phyloP scores from a whole-genome alignment of 1,140 invertebrate species.

The Cardiocondyla obscurior region DNA sequence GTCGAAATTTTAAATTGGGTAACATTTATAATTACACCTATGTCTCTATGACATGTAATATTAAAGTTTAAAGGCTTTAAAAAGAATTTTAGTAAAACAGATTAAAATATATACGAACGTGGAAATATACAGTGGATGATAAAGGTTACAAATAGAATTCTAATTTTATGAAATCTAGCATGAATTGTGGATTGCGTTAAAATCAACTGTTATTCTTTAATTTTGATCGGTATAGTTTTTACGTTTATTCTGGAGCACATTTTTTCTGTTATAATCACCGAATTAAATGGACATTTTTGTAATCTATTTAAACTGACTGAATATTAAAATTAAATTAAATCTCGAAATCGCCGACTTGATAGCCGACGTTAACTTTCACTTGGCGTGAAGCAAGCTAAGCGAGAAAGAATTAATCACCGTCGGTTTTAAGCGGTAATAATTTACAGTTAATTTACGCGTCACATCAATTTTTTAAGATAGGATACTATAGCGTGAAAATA shows the following conservation, averaged over 20 bases:
- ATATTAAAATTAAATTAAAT: too few species aligned
- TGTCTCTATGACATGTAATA: background rate
- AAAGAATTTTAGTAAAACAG: background rate
- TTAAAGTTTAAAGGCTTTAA: background rate
- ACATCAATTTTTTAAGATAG: too few species aligned
- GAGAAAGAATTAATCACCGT: too few species aligned
- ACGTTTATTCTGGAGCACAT: background rate
- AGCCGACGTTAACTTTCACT: too few species aligned
- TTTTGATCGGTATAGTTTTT: background rate
- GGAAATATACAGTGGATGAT: background rate
- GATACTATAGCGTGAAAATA: slow-evolving; percentile 15
- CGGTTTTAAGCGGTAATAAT: too few species aligned
- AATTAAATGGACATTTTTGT: too few species aligned
- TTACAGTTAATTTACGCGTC: too few species aligned
- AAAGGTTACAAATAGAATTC: background rate
- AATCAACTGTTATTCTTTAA: background rate
- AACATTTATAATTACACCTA: background rate
- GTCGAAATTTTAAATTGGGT: background rate
- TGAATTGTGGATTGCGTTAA: background rate
- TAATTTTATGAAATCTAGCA: background rate
- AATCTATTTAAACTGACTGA: too few species aligned
- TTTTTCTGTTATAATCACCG: background rate
- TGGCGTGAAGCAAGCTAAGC: too few species aligned
- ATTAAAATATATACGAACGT: background rate
- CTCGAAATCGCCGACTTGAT: too few species aligned